Evolutionary conservation across 2,797 vertebrate genomes (phyloP).

Genomic region (Myripristis jacobus): DNA sequence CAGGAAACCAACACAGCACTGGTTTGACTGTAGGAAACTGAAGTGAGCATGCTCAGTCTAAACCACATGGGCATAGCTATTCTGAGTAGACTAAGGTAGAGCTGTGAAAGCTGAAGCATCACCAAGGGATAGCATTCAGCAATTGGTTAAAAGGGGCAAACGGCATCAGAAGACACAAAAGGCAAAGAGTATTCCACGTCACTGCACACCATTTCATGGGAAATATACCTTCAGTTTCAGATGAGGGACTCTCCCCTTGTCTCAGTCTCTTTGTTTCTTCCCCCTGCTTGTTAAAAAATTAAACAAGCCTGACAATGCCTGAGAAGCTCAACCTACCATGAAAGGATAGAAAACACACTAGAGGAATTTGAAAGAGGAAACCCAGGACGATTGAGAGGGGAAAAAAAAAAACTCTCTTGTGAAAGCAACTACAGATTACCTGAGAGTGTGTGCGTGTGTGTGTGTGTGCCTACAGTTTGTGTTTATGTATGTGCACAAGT

Average conservation of each 20-base stretch:
- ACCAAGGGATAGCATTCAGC: conserved; percentile 46
- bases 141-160: conserved; percentile 64
- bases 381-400: conserved; percentile 38
- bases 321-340: conserved; percentile 79
- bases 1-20: conserved; percentile 17
- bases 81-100: conserved; percentile 54
- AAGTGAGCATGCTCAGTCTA: conserved; percentile 43
- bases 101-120: conserved; percentile 47
- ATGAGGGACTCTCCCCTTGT: conserved; percentile 64
- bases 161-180: conserved; percentile 67
- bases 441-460: not conserved
- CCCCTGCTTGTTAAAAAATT: conserved; percentile 80
- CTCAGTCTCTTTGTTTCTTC: conserved; percentile 74
- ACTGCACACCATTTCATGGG: conserved; percentile 73
- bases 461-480: conserved; percentile 6
- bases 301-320: conserved; percentile 79
- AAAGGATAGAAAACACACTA: conserved; percentile 71
- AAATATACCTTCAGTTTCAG: conserved; percentile 77
- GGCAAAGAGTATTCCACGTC: conserved; percentile 69
- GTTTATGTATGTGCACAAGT: not conserved
- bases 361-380: conserved; percentile 66
- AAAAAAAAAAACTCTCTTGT: conserved; percentile 21
- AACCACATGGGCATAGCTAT: conserved; percentile 68
- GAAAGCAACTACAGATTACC: conserved; percentile 42
- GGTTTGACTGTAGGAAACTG: conserved; percentile 42